Percentiles rank a stretch among this genome's conserved stretches.
These are phyloP conservation scores for Lepidotrigona ventralis DNA, from an alignment of 1,140 invertebrate species.

Conservation along the genomic window DNA sequence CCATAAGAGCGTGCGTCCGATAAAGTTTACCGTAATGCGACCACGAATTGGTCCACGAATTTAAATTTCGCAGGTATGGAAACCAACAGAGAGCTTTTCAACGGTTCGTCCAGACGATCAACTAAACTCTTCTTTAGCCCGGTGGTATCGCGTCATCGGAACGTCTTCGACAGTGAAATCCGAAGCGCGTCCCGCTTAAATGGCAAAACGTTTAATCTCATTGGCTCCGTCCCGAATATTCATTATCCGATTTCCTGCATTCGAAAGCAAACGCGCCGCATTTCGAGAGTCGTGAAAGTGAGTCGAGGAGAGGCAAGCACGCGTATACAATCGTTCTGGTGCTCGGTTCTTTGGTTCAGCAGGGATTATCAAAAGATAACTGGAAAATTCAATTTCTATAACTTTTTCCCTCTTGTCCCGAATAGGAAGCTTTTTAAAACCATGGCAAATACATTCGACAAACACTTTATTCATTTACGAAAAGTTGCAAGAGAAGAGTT, in stretches of 20 bases:
- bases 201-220: neutral
- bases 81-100: slow-evolving; percentile 23
- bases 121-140: neutral
- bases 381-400: neutral
- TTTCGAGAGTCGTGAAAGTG: neutral
- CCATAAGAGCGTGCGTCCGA: slow-evolving; percentile 2
- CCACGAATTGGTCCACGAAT: neutral
- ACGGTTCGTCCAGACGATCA: slow-evolving; percentile 2
- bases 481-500: neutral
- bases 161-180: neutral
- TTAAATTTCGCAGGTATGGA: neutral
- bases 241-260: neutral
- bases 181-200: neutral
- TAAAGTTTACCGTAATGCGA: slow-evolving; percentile 34
- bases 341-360: too few relatives aligned
- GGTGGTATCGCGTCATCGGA: neutral
- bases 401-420: neutral
- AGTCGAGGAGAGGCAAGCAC: neutral
- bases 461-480: neutral
- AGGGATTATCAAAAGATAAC: neutral
- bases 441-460: neutral
- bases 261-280: neutral
- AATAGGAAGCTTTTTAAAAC: neutral
- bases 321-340: neutral
- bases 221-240: neutral